A percentile compares a stretch with the other conserved stretches of the same genome.
These are phyloP conservation scores for Lymantria monacha DNA, from an alignment of 2,888 invertebrate genomes.

Conservation along the genomic window DNA sequence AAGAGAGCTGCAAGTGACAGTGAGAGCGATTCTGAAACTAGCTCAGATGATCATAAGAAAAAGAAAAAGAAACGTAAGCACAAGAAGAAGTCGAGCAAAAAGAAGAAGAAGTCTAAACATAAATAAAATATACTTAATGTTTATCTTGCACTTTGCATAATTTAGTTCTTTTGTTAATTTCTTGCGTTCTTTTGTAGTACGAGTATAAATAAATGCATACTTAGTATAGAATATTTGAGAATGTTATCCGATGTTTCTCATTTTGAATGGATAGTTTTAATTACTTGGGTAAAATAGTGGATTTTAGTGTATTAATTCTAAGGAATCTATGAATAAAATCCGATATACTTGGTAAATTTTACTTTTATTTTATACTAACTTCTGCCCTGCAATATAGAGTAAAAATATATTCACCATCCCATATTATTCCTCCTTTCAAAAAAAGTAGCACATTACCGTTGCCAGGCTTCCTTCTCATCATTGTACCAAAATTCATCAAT, in stretches of 20 bases:
- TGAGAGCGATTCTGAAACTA: slow-evolving; percentile 85
- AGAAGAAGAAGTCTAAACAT: slow-evolving; percentile 86
- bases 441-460: too few relatives aligned
- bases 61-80: slow-evolving; percentile 87
- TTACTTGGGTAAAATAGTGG: slow-evolving; percentile 8
- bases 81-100: slow-evolving; percentile 86
- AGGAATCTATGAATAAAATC: slow-evolving; percentile 13
- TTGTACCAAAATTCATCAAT: too few relatives aligned
- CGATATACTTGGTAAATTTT: slow-evolving; percentile 8
- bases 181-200: background rate
- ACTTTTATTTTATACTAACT: background rate
- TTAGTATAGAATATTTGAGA: slow-evolving; percentile 13
- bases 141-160: slow-evolving; percentile 12
- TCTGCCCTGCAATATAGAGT: too few relatives aligned
- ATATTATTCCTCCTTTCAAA: too few relatives aligned
- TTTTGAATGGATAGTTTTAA: slow-evolving; percentile 18
- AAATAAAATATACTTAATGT: slow-evolving; percentile 46
- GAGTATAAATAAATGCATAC: slow-evolving; percentile 3
- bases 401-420: too few relatives aligned
- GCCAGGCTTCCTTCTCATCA: too few relatives aligned
- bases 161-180: slow-evolving; percentile 16
- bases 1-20: slow-evolving; percentile 84
- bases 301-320: slow-evolving; percentile 19
- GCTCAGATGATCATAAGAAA: slow-evolving; percentile 85
- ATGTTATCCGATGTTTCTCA: slow-evolving; percentile 20